These are phyloP conservation scores for Aythya fuligula DNA, from an alignment of 2,797 vertebrate species.

Conservation along the genomic window DNA sequence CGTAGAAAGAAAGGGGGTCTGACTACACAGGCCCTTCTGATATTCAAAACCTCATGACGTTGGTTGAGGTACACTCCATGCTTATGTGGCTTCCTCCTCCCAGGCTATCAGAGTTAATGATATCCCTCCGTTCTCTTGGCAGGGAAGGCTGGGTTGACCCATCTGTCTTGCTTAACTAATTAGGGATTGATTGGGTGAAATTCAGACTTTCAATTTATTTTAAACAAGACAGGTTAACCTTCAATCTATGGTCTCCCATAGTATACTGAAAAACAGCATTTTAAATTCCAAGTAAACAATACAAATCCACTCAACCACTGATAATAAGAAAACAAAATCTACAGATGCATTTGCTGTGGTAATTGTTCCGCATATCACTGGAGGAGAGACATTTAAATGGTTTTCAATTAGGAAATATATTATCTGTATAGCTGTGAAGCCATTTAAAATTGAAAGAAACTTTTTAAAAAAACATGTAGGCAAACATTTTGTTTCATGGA, in stretches of 20 bases:
- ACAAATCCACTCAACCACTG: not conserved
- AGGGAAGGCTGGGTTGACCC: not conserved
- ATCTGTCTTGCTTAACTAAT: conserved; percentile 44
- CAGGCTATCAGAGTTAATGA: not conserved
- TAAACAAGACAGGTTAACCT: conserved; percentile 28
- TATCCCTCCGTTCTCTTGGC: not conserved
- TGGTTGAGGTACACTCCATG: not conserved
- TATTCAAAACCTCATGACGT: not conserved
- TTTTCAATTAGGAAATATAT: not conserved
- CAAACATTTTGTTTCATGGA: not conserved
- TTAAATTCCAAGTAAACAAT: conserved; percentile 38
- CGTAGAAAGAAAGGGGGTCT: not conserved
- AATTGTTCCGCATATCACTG: not conserved
- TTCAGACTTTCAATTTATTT: conserved; percentile 41
- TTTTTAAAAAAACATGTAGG: accelerated
- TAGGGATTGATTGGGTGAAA: conserved; percentile 6
- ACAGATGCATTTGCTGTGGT: not conserved
- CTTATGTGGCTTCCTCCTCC: not conserved
- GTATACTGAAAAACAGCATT: not conserved
- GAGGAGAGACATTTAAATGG: not conserved
- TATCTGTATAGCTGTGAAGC: not conserved
- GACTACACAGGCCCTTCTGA: not conserved
- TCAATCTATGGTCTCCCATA: conserved; percentile 12
- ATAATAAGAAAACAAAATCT: conserved; percentile 5
- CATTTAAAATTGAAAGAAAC: not conserved